Base-by-base conservation (phyloP, 2,797 vertebrate genomes). In the Neostethus bicornis region DNA sequence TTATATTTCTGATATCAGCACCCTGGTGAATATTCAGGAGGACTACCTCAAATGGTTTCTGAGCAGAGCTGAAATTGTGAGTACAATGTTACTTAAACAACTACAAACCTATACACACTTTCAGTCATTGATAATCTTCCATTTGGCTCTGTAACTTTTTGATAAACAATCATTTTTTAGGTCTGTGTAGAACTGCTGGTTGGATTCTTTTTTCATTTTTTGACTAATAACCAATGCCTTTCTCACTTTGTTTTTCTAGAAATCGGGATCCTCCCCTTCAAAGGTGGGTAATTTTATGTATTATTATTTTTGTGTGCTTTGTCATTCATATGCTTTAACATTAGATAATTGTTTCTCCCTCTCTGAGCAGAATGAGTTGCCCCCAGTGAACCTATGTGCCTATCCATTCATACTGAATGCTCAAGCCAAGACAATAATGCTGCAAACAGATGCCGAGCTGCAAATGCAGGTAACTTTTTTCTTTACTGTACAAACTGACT, bases 41-140 rank as follows among this genome's bases (percentile, higher is more conserved):
- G 96, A 99, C 92, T 99, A 98, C 92, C 95, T 99, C 87, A 96
- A 95, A 89, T 99, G 97, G 97, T 98, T 98, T 90, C 90, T 98
- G 68, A 94, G 92, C 87, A 95, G 96, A 87, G 93, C 95, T 68
- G 94, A 96, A 69, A 93, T 95, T 85, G 97, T 99, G 89, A 95
- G 95, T 88, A n/a, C 37, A 13, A 47, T 28, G 10, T 50, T 47
- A 25, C 48, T 9, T 25, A 32, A 34, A 21, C 10, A 17, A 14
- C 51, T 39, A 19, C 2, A 25, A n/a, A 51, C 10, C 34, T 29
- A 35, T 52, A 58, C 48, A 54, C 41, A 52, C 47, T 72, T 51
- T 45, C 29, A 43, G 65, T 42, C 21, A 24, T 26, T 47, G 51
- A 28, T 38, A 17, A 24, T 7, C 12, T 19, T 56, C 7, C 17